Conservation (phyloP, 2,113 vertebrate genomes). For the Pipra filicauda region DNA sequence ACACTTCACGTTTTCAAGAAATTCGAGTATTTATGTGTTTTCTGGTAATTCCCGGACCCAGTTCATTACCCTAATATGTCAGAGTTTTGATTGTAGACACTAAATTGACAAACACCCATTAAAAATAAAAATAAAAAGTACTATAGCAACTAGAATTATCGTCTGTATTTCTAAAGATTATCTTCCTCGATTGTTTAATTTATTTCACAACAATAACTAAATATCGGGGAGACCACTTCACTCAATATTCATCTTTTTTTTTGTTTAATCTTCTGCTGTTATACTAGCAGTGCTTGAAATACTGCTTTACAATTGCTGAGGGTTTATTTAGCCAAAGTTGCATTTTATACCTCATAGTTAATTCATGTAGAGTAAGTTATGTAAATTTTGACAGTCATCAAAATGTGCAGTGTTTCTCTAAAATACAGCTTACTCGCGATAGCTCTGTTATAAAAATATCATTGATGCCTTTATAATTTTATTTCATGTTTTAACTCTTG, state of each 20-base stretch:
- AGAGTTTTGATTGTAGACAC: constrained; percentile 17
- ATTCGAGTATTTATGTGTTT: constrained; percentile 59
- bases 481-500: constrained; percentile 71
- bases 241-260: neutral
- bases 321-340: constrained; percentile 75
- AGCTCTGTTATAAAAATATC: constrained; percentile 70
- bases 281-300: constrained; percentile 57
- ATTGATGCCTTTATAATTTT: constrained; percentile 71
- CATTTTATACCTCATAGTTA: constrained; percentile 79
- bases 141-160: neutral
- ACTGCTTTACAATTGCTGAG: constrained; percentile 57
- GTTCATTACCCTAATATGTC: constrained; percentile 52
- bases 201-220: constrained; percentile 4
- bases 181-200: neutral
- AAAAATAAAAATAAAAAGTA: constrained; percentile 55
- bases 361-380: constrained; percentile 80
- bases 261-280: constrained; percentile 48
- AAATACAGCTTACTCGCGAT: constrained; percentile 68
- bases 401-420: constrained; percentile 74
- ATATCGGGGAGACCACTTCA: constrained; percentile 11
- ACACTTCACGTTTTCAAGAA: constrained; percentile 61
- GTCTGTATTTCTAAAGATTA: neutral
- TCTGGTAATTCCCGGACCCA: constrained; percentile 37
- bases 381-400: constrained; percentile 81
- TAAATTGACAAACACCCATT: constrained; percentile 36